Conservation (phyloP, 2,888 invertebrate genomes). For the Cordilura impudica region DNA sequence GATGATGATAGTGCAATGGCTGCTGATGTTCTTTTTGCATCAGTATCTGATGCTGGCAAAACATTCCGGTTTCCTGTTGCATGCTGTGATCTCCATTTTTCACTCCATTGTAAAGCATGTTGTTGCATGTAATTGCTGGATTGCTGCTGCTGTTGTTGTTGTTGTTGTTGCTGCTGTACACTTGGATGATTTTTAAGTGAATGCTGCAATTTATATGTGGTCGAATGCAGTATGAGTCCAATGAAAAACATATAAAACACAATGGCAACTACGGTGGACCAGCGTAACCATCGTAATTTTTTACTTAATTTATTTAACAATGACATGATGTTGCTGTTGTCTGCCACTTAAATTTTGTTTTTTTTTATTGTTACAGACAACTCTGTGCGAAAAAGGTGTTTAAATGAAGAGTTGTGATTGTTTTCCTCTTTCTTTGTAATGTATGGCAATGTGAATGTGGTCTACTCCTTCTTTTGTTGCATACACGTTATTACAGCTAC, state of each 20-base stretch:
- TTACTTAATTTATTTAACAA: conserved; percentile 75
- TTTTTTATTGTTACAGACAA: conserved; percentile 37
- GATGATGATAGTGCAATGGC: background rate
- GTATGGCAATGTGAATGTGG: background rate
- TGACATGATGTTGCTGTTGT: conserved; percentile 68
- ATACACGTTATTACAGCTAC: background rate
- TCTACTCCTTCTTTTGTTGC: background rate
- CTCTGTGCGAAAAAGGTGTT: conserved; percentile 1
- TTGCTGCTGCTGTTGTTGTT: conserved; percentile 48
- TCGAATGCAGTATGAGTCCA: conserved; percentile 79
- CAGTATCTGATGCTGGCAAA: conserved; percentile 44
- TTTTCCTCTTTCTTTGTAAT: background rate
- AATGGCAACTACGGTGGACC: conserved; percentile 80
- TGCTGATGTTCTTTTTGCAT: conserved; percentile 11
- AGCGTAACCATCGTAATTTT: conserved; percentile 77
- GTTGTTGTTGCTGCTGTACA: conserved; percentile 43
- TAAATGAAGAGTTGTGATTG: conserved; percentile 4
- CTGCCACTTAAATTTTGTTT: background rate
- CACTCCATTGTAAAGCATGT: conserved; percentile 37
- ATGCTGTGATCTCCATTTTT: conserved; percentile 34
- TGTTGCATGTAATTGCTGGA: conserved; percentile 54
- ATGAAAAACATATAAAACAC: conserved; percentile 80
- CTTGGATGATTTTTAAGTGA: conserved; percentile 60
- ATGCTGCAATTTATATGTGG: conserved; percentile 74
- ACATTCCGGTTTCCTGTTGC: conserved; percentile 63